Base-by-base conservation (phyloP, 2,888 invertebrate species). In the Lymantria dispar region DNA sequence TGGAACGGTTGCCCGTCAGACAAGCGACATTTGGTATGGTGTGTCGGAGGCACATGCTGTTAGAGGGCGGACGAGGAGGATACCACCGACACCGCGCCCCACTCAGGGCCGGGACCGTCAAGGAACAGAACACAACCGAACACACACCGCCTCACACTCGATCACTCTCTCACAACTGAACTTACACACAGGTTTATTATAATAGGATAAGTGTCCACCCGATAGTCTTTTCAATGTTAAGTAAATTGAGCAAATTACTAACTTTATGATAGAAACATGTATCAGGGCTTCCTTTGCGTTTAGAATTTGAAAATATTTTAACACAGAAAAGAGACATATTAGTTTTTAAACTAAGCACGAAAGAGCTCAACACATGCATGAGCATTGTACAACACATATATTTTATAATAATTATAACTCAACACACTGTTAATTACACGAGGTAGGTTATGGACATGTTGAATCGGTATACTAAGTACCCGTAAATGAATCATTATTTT, bases 1-100 rank as follows among this genome's bases (percentile, higher is more conserved):
- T 91, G 92, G 91, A 91, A 91, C 92, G 92, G 91, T 92, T 91
- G 91, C 91, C 92, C 91, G 92, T 92, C 92, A 92, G 92, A 92
- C 90, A 92, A 90, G 90, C 91, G 91, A 90, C 90, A 89, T 81
- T 91, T 90, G 84, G 89, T 87, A 85, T 87, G 84, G 84, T 77
- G 85, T 87, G 87, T 85, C 85, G 72, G 60, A 66, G 66, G 85
- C 87, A 91, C 93, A 91, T 87, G 90, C 87, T 89, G 91, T 89
- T 85, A 87, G 74, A 83, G 85, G 84, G 81, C 84, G 83, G 85
- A 83, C 83, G 83, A 87, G 83, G 75, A 72, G 71, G 78, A 78
- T 60, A 66, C 46, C 48, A 60, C 68, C 68, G 60, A 56, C 56
- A 56, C 64, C 64, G 68, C 73, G 74, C 74, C 60, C n/a, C 52